phyloP scores from a whole-genome alignment of 2,113 vertebrate species.

The Dicerorhinus sumatrensis region DNA sequence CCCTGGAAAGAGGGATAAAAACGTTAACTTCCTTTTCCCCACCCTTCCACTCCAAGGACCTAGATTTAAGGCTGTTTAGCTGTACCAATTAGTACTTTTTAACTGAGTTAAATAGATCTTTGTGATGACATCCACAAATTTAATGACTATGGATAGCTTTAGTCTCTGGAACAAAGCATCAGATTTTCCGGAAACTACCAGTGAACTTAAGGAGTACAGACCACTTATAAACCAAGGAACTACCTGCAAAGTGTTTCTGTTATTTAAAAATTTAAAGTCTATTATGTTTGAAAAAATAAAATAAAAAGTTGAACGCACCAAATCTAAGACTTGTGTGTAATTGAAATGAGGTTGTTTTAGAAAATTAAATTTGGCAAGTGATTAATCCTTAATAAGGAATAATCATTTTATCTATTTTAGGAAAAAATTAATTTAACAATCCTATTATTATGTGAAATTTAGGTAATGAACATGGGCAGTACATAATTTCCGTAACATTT shows the following conservation, averaged over 20 bases:
- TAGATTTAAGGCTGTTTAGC: background rate
- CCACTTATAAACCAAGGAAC: background rate
- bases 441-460: slow-evolving; percentile 80
- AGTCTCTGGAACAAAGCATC: background rate
- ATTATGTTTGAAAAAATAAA: slow-evolving; percentile 52
- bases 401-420: slow-evolving; percentile 81
- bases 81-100: background rate
- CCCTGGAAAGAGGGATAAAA: background rate
- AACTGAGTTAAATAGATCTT: background rate
- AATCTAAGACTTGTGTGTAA: slow-evolving; percentile 41
- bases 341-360: slow-evolving; percentile 67
- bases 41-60: background rate
- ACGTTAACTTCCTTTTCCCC: background rate
- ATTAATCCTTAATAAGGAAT: slow-evolving; percentile 76
- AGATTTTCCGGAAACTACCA: background rate
- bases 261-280: slow-evolving; percentile 2
- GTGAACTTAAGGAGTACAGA: background rate
- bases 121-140: background rate
- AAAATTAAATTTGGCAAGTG: slow-evolving; percentile 76
- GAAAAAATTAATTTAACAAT: slow-evolving; percentile 80
- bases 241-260: background rate
- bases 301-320: slow-evolving; percentile 46
- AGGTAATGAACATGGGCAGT: slow-evolving; percentile 78
- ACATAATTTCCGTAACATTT: slow-evolving; percentile 80
- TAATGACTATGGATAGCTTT: background rate